phyloP scores from a whole-genome alignment of 2,113 vertebrate species.

The Pachycephala philippinensis region DNA sequence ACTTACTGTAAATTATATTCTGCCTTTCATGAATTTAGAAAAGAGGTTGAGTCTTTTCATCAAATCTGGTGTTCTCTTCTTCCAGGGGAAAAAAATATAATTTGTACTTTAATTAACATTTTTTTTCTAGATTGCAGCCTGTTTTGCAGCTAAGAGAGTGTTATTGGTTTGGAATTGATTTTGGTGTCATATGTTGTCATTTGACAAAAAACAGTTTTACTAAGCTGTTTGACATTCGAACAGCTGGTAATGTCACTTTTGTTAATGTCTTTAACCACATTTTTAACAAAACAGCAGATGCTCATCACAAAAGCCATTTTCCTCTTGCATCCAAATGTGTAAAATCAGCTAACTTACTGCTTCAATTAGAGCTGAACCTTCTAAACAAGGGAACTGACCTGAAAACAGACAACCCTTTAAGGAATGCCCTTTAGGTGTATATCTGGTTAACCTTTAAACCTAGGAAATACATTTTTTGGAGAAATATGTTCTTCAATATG shows the following conservation, averaged over 20 bases:
- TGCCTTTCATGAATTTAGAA: conserved; percentile 11
- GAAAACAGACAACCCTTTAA: background rate
- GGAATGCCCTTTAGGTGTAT: background rate
- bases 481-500: background rate
- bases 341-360: conserved; percentile 53
- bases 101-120: conserved; percentile 68
- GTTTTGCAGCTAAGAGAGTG: conserved; percentile 63
- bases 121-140: conserved; percentile 38
- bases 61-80: conserved; percentile 21
- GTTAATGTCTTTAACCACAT: conserved; percentile 82
- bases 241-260: conserved; percentile 83
- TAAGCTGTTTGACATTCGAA: conserved; percentile 78
- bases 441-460: background rate
- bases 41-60: conserved; percentile 2
- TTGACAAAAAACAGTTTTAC: conserved; percentile 78
- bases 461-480: background rate
- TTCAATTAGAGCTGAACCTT: conserved; percentile 30
- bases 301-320: conserved; percentile 82
- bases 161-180: conserved; percentile 80
- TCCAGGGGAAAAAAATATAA: conserved; percentile 20
- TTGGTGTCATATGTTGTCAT: conserved; percentile 81
- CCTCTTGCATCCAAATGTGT: conserved; percentile 71
- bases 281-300: conserved; percentile 88
- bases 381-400: conserved; percentile 25
- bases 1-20: background rate